Evolutionary conservation across 2,888 invertebrate species (phyloP), one percentile per base, ranked within the genome.

Genomic region (Pasiphila rectangulata): DNA sequence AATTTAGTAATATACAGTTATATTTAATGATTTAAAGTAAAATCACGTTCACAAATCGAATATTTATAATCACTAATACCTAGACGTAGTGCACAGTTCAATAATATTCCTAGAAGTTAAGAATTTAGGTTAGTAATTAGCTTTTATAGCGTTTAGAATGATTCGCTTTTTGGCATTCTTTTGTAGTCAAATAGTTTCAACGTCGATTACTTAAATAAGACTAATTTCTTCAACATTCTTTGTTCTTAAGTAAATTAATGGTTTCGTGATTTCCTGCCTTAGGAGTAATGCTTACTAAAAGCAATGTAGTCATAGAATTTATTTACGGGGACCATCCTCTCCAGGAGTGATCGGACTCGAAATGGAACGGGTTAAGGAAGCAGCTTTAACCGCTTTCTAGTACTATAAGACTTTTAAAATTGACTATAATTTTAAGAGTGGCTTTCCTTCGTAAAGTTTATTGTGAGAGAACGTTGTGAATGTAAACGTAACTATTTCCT

Each of bases 301-400:
- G 78, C 69, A 53, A 72, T 46, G 66, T 79, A 79, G 72, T 62
- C 59, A 56, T 77, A 74, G 66, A 63, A 72, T 71, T 72, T 70
- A 66, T 70, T 75, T 82, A 83, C 60, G 81, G 87, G 87, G 87
- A 87, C 87, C 87, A 87, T 75, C 83, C n/a, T 87, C 85, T 37
- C 25, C 32, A 53, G 79, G 82, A 81, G 77, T 76, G 85, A 74
- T 81, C 80, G 76, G 76, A 76, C 68, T 74, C 67, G 69, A 69
- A 71, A 50, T 66, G 63, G 63, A 60, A 63, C 61, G 63, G 70
- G 62, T 64, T 63, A 56, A 59, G 58, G 64, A 65, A 61, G 66
- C 67, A 75, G 81, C 83, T 82, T 80, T 57, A 70, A 72, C 72
- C 57, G 78, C 82, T 82, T 83, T 74, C 69, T 71, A 63, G 10